phyloP scores from a whole-genome alignment of 2,113 vertebrate species.

The Tragelaphus buxtoni region DNA sequence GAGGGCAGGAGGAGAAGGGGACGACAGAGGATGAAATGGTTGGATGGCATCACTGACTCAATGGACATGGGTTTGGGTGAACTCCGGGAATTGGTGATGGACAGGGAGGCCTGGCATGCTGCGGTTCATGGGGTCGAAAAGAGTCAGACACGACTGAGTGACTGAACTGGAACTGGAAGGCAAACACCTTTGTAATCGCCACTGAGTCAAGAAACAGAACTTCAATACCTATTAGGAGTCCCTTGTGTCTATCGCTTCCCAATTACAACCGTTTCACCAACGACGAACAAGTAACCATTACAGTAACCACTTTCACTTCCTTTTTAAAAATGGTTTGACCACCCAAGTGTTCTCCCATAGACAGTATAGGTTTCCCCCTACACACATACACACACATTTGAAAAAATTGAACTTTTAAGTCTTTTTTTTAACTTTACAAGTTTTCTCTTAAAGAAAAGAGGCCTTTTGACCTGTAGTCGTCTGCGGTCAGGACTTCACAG shows the following conservation, averaged over 20 bases:
- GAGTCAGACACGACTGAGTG: not conserved
- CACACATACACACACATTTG: not conserved
- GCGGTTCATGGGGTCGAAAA: not conserved
- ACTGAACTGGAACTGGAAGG: not conserved
- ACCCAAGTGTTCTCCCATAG: not conserved
- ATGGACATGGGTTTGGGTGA: too few relatives aligned
- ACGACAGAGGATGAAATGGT: too few relatives aligned
- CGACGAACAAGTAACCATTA: not conserved
- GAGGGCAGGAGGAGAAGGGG: too few relatives aligned
- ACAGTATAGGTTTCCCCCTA: not conserved
- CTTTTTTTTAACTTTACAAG: not conserved
- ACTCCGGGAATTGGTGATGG: too few relatives aligned
- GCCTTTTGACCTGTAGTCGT: not conserved
- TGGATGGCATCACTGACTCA: too few relatives aligned
- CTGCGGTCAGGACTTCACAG: not conserved
- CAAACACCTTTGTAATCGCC: not conserved
- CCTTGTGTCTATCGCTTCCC: not conserved
- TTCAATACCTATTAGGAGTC: not conserved
- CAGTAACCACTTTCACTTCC: not conserved
- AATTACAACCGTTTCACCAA: not conserved
- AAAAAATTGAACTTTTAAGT: not conserved
- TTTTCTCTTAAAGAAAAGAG: not conserved
- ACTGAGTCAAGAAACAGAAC: not conserved
- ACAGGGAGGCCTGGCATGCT: too few relatives aligned
- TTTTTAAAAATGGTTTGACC: not conserved